These are phyloP conservation scores for Pomacea canaliculata DNA, from an alignment of 2,888 invertebrate species.

Conservation along the genomic window DNA sequence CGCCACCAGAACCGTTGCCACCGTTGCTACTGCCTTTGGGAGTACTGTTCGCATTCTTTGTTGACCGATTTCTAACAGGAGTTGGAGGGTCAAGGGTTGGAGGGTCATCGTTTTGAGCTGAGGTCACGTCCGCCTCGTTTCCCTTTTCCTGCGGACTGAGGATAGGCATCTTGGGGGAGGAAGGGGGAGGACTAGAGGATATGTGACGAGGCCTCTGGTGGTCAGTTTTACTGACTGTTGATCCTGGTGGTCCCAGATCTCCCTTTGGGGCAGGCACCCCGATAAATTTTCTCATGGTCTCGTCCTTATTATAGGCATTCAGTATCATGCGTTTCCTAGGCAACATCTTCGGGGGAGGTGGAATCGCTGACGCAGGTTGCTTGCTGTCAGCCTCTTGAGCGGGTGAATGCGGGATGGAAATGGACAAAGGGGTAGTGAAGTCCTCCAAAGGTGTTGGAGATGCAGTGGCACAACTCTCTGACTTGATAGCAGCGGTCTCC, in stretches of 20 bases:
- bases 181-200: constrained; percentile 38
- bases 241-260: background rate
- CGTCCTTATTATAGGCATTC: constrained; percentile 35
- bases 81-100: constrained; percentile 49
- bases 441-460: constrained; percentile 19
- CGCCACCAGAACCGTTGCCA: background rate
- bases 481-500: background rate
- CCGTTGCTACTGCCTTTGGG: background rate
- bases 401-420: constrained; percentile 31
- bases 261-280: background rate
- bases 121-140: constrained; percentile 35
- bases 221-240: constrained; percentile 19
- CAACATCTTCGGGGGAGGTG: constrained; percentile 31
- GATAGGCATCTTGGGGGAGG: constrained; percentile 64
- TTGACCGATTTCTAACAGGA: constrained; percentile 3
- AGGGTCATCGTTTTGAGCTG: constrained; percentile 48
- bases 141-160: constrained; percentile 60
- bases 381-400: constrained; percentile 1
- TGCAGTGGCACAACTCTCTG: background rate
- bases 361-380: constrained; percentile 7
- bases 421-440: constrained; percentile 29
- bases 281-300: constrained; percentile 29
- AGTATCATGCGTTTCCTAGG: constrained; percentile 36
- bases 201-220: constrained; percentile 21
- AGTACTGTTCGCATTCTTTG: background rate